These are phyloP conservation scores for Pectinophora gossypiella DNA, from an alignment of 1,140 invertebrate species.

Conservation along the genomic window DNA sequence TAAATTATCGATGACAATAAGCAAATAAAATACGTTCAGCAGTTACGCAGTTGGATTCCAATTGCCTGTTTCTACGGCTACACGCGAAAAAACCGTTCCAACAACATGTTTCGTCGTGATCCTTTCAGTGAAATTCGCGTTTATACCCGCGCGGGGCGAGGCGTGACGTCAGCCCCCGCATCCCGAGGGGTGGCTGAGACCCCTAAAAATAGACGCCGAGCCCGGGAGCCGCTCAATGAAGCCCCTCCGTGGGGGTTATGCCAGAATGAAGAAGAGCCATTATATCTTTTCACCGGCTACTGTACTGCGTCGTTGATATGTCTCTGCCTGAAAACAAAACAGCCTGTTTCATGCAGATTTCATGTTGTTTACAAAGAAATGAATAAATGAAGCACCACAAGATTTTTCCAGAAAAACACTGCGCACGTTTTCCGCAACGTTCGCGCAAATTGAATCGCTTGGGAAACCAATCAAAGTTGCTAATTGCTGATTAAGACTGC, in stretches of 20 bases:
- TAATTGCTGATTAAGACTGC: background rate
- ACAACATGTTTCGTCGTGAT: constrained; percentile 8
- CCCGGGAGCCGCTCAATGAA: constrained; percentile 56
- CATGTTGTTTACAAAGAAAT: background rate
- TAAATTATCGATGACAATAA: too few species aligned
- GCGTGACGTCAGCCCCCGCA: constrained; percentile 36
- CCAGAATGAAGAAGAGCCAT: constrained; percentile 18
- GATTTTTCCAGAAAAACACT: too few species aligned
- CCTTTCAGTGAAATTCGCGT: constrained; percentile 15
- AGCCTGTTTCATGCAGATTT: background rate
- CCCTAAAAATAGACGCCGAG: constrained; percentile 53
- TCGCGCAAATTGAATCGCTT: background rate
- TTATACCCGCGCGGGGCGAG: constrained; percentile 20
- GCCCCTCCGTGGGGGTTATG: constrained; percentile 12
- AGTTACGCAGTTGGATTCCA: too few species aligned
- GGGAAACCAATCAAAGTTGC: background rate
- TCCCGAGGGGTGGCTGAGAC: constrained; percentile 19
- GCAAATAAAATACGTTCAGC: too few species aligned
- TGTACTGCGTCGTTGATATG: background rate
- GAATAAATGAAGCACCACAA: too few species aligned
- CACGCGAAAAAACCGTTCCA: constrained; percentile 4
- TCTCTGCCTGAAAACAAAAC: background rate
- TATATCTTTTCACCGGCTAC: background rate
- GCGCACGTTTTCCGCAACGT: too few species aligned
- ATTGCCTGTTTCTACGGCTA: constrained; percentile 17